These are phyloP conservation scores for Daktulosphaira vitifoliae DNA, from an alignment of 1,140 invertebrate genomes.

Conservation along the genomic window DNA sequence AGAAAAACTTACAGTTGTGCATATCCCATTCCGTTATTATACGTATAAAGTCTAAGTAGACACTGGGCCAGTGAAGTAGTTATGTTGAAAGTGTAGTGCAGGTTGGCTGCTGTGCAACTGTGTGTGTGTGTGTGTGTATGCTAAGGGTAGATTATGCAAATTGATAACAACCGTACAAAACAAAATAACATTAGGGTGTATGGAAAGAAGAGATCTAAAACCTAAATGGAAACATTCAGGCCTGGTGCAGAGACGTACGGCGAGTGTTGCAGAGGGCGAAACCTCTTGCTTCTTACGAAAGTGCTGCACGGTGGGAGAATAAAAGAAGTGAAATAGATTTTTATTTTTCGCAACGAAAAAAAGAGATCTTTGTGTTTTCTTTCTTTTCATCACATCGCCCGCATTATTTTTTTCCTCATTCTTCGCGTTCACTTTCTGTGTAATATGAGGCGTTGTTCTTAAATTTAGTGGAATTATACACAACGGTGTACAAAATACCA, in stretches of 20 bases:
- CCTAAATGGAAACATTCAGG: slow-evolving; percentile 27
- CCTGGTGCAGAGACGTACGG: not conserved
- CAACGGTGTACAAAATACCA: too few relatives aligned
- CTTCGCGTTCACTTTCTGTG: not conserved
- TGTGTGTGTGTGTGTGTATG: not conserved
- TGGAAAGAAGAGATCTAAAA: slow-evolving; percentile 32
- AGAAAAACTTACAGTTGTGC: too few relatives aligned
- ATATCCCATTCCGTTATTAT: not conserved
- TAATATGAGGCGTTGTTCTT: slow-evolving; percentile 28
- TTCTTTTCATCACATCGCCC: slow-evolving; percentile 17
- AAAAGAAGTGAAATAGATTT: slow-evolving; percentile 25
- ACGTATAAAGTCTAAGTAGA: slow-evolving; percentile 22
- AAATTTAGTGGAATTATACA: slow-evolving; percentile 31
- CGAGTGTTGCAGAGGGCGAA: not conserved
- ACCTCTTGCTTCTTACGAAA: slow-evolving; percentile 16
- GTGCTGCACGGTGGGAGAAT: not conserved
- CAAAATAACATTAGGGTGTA: slow-evolving; percentile 33
- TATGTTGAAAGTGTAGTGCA: not conserved
- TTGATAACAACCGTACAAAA: slow-evolving; percentile 33
- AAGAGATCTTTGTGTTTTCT: not conserved
- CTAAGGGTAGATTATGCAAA: slow-evolving; percentile 31
- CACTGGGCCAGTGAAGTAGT: slow-evolving; percentile 16
- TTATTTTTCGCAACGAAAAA: not conserved
- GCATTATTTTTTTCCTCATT: not conserved
- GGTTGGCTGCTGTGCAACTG: not conserved